Evolutionary conservation across 2,113 vertebrate species (phyloP), one percentile per base, ranked within the genome.

Genomic region (Ascaphus truei): DNA sequence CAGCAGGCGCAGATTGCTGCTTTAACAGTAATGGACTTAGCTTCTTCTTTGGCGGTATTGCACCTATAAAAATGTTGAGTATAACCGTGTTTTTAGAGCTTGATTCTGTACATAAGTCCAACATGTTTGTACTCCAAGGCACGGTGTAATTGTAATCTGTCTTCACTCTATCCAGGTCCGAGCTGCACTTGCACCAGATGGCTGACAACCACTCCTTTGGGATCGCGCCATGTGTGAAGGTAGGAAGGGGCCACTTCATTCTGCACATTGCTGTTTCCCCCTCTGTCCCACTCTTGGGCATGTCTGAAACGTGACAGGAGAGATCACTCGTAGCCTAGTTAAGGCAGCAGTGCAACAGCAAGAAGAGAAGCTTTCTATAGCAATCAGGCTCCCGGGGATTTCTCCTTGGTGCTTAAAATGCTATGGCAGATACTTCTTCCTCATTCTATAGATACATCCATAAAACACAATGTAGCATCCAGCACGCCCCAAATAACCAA

Each of bases 111-210:
- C 20, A 23, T 36, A 9, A 59, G 22, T 34, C 10, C 10, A 3
- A 16, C 16, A 0, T 57, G 27, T 51, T 47, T 53, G 15, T 31
- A 39, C 2, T 26, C 34, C 0, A 4, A 60, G 36, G 8, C 57
- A 31, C 41, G 9, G 31, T 29, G 31, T 36, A 48, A 72, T 50
- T 52, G 5, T 72, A 12, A 0, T 30, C 16, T 20, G 16, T 43
- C 13, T 10, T 43, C 0, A 52, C 48, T n/a, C 0, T 34, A 73
- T 20, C 52, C 68, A 98, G 97, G 90, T 95, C 93, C 0, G 90
- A 88, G 45, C 87, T 99, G 31, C 83, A 94, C 73, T 84, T 99
- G 56, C 92, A 98, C 73, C 93, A 97, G 37, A 52, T 80, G 56
- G 71, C 85, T 0, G 94, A 96, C 6, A 72, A 37, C 80, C 93